These are phyloP conservation scores for Torymus auratus DNA, from an alignment of 2,888 invertebrate species.

Conservation along the genomic window DNA sequence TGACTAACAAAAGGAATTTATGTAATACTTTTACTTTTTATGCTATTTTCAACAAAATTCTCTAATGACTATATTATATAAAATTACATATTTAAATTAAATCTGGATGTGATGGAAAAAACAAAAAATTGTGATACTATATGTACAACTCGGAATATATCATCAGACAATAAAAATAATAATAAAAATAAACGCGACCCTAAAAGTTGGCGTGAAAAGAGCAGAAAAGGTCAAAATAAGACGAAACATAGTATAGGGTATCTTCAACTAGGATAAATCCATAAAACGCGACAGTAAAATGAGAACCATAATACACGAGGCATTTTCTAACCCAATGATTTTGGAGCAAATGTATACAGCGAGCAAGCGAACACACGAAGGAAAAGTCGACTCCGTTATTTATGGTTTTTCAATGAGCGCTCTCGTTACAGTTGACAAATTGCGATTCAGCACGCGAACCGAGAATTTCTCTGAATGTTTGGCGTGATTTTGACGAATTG, in stretches of 20 bases:
- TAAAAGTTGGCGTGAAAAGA: background rate
- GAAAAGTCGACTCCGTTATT: slow-evolving; percentile 54
- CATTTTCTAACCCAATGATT: slow-evolving; percentile 18
- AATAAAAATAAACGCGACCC: background rate
- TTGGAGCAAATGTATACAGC: background rate
- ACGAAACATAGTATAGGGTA: background rate
- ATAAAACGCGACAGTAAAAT: slow-evolving; percentile 18
- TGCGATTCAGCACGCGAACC: slow-evolving; percentile 56
- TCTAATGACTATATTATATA: too few relatives aligned
- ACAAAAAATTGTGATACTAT: too few relatives aligned
- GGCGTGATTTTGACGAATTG: slow-evolving; percentile 60
- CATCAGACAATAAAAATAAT: too few relatives aligned
- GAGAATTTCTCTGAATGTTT: slow-evolving; percentile 55
- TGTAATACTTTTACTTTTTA: too few relatives aligned
- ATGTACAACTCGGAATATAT: too few relatives aligned
- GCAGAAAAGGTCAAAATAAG: background rate
- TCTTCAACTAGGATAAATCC: background rate
- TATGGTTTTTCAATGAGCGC: slow-evolving; percentile 57
- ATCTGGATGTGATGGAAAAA: too few relatives aligned
- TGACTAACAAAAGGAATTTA: too few relatives aligned
- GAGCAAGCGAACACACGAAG: background rate
- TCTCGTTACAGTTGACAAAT: slow-evolving; percentile 55
- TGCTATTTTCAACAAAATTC: too few relatives aligned
- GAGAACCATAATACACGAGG: slow-evolving; percentile 8
- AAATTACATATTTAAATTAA: too few relatives aligned